Percentiles rank a stretch among this genome's conserved stretches.
Evolutionary conservation across 2,888 invertebrate species (phyloP).

Genomic region (Osmoderma eremita): DNA sequence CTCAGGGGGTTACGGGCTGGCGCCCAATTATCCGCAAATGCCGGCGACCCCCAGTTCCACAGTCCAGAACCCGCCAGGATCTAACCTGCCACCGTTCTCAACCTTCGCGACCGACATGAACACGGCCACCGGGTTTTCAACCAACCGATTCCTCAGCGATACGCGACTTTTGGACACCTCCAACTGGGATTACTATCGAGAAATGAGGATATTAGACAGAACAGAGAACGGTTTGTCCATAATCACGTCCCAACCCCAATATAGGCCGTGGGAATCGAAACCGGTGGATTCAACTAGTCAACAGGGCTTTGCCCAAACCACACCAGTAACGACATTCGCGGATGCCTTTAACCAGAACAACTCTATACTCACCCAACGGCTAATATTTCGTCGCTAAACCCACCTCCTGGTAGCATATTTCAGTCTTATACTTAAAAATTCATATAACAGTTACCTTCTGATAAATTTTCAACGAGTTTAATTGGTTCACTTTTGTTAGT

Average conservation of each 20-base stretch:
- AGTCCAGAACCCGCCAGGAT: conserved; percentile 65
- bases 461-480: too few species aligned
- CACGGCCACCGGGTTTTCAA: conserved; percentile 67
- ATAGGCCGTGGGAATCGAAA: conserved; percentile 85
- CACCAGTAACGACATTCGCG: conserved; percentile 68
- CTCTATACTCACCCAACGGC: too few species aligned
- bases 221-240: conserved; percentile 74
- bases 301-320: conserved; percentile 65
- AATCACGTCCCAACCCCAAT: conserved; percentile 76
- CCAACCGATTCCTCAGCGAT: conserved; percentile 73
- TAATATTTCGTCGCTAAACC: too few species aligned
- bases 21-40: conserved; percentile 63
- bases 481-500: too few species aligned
- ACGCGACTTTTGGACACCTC: conserved; percentile 69
- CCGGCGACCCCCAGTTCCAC: conserved; percentile 66
- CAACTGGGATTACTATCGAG: conserved; percentile 76
- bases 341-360: conserved; percentile 72
- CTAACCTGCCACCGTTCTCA: conserved; percentile 78
- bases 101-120: conserved; percentile 73
- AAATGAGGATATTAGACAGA: conserved; percentile 70
- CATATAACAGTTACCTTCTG: too few species aligned
- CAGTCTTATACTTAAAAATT: too few species aligned
- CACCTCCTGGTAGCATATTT: too few species aligned
- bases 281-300: conserved; percentile 69
- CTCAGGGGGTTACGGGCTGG: conserved; percentile 64